These are phyloP conservation scores for Tetragonula clypearis DNA, from an alignment of 1,140 invertebrate genomes.

Conservation along the genomic window DNA sequence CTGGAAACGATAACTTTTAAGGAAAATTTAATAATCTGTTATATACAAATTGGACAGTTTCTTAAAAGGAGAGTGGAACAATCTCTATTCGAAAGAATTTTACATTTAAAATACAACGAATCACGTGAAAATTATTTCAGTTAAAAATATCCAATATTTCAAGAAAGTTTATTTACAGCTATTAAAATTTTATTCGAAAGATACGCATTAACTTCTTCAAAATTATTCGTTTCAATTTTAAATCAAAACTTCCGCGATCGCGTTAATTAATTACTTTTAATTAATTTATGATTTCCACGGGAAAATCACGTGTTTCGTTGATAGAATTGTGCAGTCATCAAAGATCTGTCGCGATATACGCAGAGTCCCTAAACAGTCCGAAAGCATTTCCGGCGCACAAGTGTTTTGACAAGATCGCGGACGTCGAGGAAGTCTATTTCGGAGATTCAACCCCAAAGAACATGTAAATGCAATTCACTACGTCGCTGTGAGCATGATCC, in stretches of 20 bases:
- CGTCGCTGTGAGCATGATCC: no score
- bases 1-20: no score
- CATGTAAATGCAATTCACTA: conserved; percentile 27
- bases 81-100: no score
- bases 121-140: no score
- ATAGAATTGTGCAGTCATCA: conserved; percentile 86
- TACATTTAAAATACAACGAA: no score
- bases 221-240: neutral
- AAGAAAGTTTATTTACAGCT: no score
- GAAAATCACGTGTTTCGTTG: neutral
- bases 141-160: no score
- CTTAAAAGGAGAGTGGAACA: no score
- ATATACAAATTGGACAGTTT: no score
- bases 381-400: conserved; percentile 73
- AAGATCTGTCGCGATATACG: conserved; percentile 84
- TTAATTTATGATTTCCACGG: neutral
- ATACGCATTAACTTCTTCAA: neutral
- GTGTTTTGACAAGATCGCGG: conserved; percentile 60
- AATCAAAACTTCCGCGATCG: neutral
- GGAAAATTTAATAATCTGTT: no score
- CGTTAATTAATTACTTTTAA: neutral
- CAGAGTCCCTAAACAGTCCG: conserved; percentile 81
- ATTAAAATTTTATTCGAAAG: no score
- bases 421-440: neutral
- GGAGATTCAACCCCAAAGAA: conserved; percentile 20